These are phyloP conservation scores for Cettia cetti DNA, from an alignment of 2,113 vertebrate species.

Conservation along the genomic window DNA sequence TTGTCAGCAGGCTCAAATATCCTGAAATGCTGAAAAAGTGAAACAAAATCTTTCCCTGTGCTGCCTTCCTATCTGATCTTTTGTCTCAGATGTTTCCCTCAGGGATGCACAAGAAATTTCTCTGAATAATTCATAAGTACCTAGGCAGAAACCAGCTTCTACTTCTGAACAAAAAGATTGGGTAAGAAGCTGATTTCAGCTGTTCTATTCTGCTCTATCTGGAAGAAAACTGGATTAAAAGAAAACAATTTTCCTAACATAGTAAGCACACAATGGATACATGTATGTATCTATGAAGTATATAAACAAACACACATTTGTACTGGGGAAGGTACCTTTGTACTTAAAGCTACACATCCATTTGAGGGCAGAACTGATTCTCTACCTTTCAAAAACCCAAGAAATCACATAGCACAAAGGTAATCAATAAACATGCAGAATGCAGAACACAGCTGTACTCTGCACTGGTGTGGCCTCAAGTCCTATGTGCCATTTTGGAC, in stretches of 20 bases:
- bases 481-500: background rate
- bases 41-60: conserved; percentile 48
- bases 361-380: background rate
- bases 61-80: conserved; percentile 61
- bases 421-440: background rate
- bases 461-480: background rate
- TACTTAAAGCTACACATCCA: background rate
- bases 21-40: conserved; percentile 43
- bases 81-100: conserved; percentile 63
- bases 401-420: background rate
- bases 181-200: background rate
- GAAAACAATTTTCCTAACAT: background rate
- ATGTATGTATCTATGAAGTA: background rate
- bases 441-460: background rate
- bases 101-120: conserved; percentile 55
- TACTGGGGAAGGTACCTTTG: background rate
- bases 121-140: conserved; percentile 71
- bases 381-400: background rate
- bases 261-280: background rate
- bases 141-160: conserved; percentile 15
- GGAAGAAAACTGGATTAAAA: background rate
- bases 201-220: background rate
- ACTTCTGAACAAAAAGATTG: conserved; percentile 40
- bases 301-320: background rate
- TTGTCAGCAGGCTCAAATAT: conserved; percentile 52